These are phyloP conservation scores for Hyppa rectilinea DNA, from an alignment of 2,888 invertebrate species.

Conservation along the genomic window DNA sequence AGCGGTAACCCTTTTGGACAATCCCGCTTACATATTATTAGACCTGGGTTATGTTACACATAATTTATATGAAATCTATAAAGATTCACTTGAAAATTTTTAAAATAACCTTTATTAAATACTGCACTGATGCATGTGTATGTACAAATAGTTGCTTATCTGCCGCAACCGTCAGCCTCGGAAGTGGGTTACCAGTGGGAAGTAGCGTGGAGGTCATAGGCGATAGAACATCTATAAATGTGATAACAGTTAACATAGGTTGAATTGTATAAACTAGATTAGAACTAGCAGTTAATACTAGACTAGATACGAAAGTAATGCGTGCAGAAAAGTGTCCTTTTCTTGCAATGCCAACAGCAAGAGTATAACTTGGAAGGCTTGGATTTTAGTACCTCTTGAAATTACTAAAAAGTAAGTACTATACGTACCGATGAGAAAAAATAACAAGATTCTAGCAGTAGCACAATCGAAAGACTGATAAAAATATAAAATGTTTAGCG, in stretches of 20 bases:
- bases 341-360: neutral
- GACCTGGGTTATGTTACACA: neutral
- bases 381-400: neutral
- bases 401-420: too few species aligned
- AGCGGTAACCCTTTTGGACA: too few species aligned
- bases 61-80: neutral
- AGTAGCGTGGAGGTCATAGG: constrained; percentile 31
- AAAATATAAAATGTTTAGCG: neutral
- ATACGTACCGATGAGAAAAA: too few species aligned
- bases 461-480: neutral
- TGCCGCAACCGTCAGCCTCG: constrained; percentile 13
- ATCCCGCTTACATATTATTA: too few species aligned
- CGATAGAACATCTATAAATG: constrained; percentile 26
- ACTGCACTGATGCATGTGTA: constrained; percentile 8
- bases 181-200: constrained; percentile 54
- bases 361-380: neutral
- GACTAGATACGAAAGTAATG: neutral
- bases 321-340: neutral
- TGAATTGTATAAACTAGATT: constrained; percentile 16
- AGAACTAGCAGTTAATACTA: neutral
- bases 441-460: neutral
- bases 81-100: constrained; percentile 1
- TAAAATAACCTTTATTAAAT: neutral
- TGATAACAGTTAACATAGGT: constrained; percentile 34
- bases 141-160: constrained; percentile 43